Conservation (phyloP, 2,888 invertebrate species). For the Fragum sueziense region DNA sequence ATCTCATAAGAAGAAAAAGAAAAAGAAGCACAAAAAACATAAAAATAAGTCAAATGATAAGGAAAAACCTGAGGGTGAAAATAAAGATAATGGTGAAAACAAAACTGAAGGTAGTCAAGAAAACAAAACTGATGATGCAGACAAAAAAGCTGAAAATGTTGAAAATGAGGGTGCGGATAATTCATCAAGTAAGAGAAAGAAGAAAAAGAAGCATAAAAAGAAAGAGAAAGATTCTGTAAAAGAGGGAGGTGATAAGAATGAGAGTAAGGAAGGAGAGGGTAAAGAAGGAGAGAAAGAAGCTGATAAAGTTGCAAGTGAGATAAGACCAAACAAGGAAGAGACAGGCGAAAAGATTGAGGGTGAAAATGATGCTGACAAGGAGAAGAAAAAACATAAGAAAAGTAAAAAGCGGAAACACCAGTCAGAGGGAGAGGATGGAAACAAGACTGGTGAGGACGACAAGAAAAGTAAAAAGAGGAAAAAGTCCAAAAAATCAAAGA, state of each 20-base stretch:
- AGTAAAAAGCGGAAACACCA: conserved; percentile 58
- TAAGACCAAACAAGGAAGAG: conserved; percentile 38
- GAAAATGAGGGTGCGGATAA: conserved; percentile 26
- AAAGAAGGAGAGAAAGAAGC: conserved; percentile 47
- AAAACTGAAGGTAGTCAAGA: conserved; percentile 45
- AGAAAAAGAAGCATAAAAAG: conserved; percentile 23
- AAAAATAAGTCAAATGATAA: conserved; percentile 57
- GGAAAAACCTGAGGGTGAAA: conserved; percentile 62
- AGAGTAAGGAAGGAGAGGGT: conserved; percentile 37
- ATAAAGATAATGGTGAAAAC: conserved; percentile 39
- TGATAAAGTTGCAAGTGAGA: conserved; percentile 47
- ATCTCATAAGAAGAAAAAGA: conserved; percentile 53
- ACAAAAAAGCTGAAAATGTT: conserved; percentile 26
- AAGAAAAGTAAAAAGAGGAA: conserved; percentile 66
- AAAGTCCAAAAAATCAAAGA: conserved; percentile 67
- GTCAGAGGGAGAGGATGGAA: conserved; percentile 51
- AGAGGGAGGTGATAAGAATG: conserved; percentile 53
- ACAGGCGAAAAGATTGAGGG: conserved; percentile 36
- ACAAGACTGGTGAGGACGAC: conserved; percentile 57
- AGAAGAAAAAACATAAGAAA: conserved; percentile 61
- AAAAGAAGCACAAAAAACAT: conserved; percentile 55
- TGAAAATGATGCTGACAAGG: conserved; percentile 47
- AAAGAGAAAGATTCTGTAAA: conserved; percentile 30
- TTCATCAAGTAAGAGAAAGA: conserved; percentile 41
- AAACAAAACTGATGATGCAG: not conserved